Percentiles rank a stretch among this genome's conserved stretches.
Evolutionary conservation across 2,113 vertebrate genomes (phyloP).

Genomic region (Danio rerio): GRCz12tu NC_133200.1:33907001-33907500

Average conservation of each 20-base stretch:
- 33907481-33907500: conserved; percentile 36
- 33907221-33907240: conserved; percentile 76
- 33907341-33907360: conserved; percentile 61
- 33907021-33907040: not conserved
- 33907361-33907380: conserved; percentile 58
- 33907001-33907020: not conserved
- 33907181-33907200: conserved; percentile 15
- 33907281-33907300: conserved; percentile 79
- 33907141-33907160: conserved; percentile 18
- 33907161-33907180: not conserved
- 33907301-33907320: conserved; percentile 77
- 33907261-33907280: conserved; percentile 60
- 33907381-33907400: conserved; percentile 67
- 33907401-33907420: conserved; percentile 46
- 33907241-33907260: conserved; percentile 74
- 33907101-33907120: conserved; percentile 1
- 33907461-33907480: conserved; percentile 37
- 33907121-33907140: conserved; percentile 15
- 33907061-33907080: conserved; percentile 27
- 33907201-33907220: conserved; percentile 36
- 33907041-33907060: not conserved
- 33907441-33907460: conserved; percentile 61
- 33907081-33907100: conserved; percentile 26
- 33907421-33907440: conserved; percentile 58
- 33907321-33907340: conserved; percentile 83